Base-by-base conservation (phyloP, 2,888 invertebrate genomes). In the Xestobium rufovillosum region DNA sequence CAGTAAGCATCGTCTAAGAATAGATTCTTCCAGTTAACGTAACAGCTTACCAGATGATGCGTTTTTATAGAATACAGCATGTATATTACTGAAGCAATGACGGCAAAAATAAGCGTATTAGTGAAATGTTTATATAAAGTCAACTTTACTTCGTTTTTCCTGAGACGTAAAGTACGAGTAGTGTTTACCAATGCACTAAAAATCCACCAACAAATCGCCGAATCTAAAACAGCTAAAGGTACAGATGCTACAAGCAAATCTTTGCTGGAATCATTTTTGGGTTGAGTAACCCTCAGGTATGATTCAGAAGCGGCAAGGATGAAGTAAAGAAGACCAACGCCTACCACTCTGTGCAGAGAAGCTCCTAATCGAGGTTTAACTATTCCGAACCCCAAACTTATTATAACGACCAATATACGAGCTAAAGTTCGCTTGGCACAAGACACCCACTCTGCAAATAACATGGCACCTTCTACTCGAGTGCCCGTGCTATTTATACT, bases 1-100 rank as follows among this genome's bases (percentile, higher is more conserved):
- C 95, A 95, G 65, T 88, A 95, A 2, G 90, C 94, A 47, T 90
- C 88, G 61, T 95, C 92, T 54, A 95, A 68, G 95, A 95, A 96
- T 47, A 90, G 73, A 56, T 87, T 83, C 56, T 83, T 84, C 94
- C 94, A 95, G 45, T 87, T 83, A 44, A 75, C 79, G 28, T 90
- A 74, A 63, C 92, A 94, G 19, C 70, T 67, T 36, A 80, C 75
- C 35, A 84, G 71, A 54, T 76, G 76, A 61, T 89, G 88, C 19
- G 81, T 78, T 61, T 82, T 83, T 55, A 95, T 81, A 1, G 88
- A 87, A 76, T 94, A 95, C 32, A 91, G 64, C 91, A 95, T 94
- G 67, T 90, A 96, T 44, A 86, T 76, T 34, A 94, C 79, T 2
- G 94, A 92, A 9, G 91, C 86, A 53, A 89, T 71, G 30, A 94